These are phyloP conservation scores for Patella depressa DNA, from an alignment of 2,888 invertebrate genomes.

Conservation along the genomic window DNA sequence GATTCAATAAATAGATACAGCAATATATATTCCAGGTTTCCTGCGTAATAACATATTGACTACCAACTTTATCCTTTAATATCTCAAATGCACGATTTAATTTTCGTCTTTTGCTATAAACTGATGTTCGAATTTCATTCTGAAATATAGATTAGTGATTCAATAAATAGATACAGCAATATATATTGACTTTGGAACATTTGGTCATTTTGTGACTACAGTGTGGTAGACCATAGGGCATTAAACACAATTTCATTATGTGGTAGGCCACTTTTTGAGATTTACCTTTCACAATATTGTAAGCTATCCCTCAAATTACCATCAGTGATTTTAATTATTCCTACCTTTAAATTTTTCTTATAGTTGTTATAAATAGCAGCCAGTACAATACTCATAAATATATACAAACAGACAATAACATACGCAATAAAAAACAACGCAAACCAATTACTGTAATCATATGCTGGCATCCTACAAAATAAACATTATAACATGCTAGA, in stretches of 20 bases:
- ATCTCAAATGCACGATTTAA: conserved; percentile 70
- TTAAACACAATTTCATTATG: no score
- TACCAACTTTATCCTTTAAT: conserved; percentile 52
- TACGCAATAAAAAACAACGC: conserved; percentile 72
- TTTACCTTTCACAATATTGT: no score
- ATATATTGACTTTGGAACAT: no score
- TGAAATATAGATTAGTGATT: conserved; percentile 26
- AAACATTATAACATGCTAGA: neutral
- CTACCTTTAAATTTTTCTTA: conserved; percentile 81
- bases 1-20: no score
- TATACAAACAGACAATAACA: conserved; percentile 72
- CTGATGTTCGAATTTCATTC: conserved; percentile 65
- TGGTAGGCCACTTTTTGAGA: no score
- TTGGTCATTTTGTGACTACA: no score
- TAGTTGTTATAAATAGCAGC: conserved; percentile 98
- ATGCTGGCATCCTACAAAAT: conserved; percentile 73
- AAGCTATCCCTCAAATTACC: no score
- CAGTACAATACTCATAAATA: conserved; percentile 87
- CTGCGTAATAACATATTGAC: conserved; percentile 56
- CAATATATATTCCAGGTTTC: conserved; percentile 64
- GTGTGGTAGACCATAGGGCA: no score
- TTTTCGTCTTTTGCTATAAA: conserved; percentile 68
- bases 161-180: no score
- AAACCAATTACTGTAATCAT: conserved; percentile 70
- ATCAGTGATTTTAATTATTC: neutral